Conservation (phyloP, 2,797 vertebrate species). For the Parambassis ranga region DNA sequence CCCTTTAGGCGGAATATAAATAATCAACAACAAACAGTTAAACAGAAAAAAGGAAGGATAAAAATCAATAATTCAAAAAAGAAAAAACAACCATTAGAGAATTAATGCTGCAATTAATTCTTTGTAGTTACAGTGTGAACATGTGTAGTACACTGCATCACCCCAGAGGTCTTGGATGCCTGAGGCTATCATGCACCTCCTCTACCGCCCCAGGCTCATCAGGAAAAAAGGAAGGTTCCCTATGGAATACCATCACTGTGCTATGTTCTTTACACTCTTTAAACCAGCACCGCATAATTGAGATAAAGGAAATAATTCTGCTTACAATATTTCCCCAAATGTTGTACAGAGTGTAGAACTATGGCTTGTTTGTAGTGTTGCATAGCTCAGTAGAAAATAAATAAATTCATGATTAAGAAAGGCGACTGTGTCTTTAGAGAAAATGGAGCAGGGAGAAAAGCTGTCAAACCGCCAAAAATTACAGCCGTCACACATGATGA, state of each 20-base stretch:
- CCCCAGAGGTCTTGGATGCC: slow-evolving; percentile 7
- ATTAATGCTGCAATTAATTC: not conserved
- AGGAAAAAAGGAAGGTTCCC: not conserved
- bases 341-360: not conserved
- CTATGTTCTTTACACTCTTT: not conserved
- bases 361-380: not conserved
- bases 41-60: not conserved
- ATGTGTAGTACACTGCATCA: not conserved
- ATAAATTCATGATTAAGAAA: slow-evolving; percentile 3
- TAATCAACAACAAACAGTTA: not conserved
- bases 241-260: slow-evolving; percentile 1
- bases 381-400: too few species aligned
- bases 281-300: not conserved
- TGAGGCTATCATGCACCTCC: not conserved
- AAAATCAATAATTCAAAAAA: not conserved
- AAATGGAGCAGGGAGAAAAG: not conserved
- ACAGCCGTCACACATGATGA: not conserved
- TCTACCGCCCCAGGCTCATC: slow-evolving; percentile 25
- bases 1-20: slow-evolving; percentile 1
- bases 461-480: not conserved
- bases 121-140: not conserved
- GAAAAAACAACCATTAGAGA: not conserved
- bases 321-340: not conserved
- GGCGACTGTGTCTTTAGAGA: not conserved
- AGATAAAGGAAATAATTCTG: not conserved